phyloP scores from a whole-genome alignment of 37 sponge, comb jelly and placozoan species.

The Bolinopsis microptera region DNA sequence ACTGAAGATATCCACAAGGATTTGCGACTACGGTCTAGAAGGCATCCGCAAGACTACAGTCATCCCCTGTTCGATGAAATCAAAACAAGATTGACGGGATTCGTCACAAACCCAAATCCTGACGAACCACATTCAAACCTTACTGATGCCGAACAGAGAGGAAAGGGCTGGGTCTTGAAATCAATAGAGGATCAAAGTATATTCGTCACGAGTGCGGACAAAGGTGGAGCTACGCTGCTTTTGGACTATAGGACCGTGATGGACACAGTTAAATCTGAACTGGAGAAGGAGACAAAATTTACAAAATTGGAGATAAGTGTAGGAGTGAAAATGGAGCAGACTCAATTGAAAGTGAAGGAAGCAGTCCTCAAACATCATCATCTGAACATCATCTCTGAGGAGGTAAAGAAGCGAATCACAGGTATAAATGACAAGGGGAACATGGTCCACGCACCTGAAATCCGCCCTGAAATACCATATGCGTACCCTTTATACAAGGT shows the following conservation, averaged over 20 bases:
- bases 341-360: background rate
- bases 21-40: background rate
- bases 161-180: background rate
- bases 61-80: background rate
- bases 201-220: slow-evolving; percentile 31
- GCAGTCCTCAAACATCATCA: slow-evolving; percentile 17
- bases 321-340: background rate
- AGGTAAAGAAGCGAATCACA: background rate
- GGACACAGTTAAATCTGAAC: background rate
- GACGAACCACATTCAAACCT: background rate
- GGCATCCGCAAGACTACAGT: background rate
- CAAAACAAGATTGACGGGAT: background rate
- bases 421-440: background rate
- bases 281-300: background rate
- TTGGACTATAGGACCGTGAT: background rate
- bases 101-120: background rate
- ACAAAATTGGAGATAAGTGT: background rate
- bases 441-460: background rate
- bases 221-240: slow-evolving; percentile 17
- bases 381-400: slow-evolving; percentile 1
- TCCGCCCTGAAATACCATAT: background rate
- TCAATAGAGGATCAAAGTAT: background rate
- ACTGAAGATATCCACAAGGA: background rate
- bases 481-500: slow-evolving; percentile 18
- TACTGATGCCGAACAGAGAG: background rate